These are phyloP conservation scores for Euura saliciscinereae DNA, from an alignment of 1,140 invertebrate species.

Conservation along the genomic window DNA sequence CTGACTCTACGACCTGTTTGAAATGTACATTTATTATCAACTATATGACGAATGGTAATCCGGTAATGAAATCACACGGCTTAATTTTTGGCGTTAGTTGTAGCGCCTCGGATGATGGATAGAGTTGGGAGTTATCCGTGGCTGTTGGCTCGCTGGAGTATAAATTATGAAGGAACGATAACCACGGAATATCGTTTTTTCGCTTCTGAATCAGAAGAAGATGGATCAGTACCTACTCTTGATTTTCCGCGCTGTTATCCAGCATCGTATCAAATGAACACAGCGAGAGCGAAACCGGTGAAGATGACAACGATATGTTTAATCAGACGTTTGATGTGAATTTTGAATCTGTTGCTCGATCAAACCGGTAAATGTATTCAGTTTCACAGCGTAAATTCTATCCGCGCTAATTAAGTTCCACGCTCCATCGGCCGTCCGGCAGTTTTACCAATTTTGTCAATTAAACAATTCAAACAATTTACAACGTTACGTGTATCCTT, in stretches of 20 bases:
- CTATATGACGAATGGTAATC: not conserved
- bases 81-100: not conserved
- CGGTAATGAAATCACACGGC: not conserved
- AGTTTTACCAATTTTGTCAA: not conserved
- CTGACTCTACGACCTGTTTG: no score
- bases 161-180: no score
- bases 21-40: not conserved
- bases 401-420: not conserved
- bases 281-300: not conserved
- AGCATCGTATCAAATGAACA: not conserved
- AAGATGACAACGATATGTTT: not conserved
- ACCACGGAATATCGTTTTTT: not conserved
- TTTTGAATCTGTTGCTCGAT: not conserved
- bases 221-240: not conserved
- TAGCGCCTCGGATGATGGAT: not conserved
- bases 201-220: not conserved
- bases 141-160: not conserved
- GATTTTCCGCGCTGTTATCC: not conserved
- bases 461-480: constrained; percentile 6
- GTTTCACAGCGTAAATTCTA: not conserved
- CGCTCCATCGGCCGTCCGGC: not conserved
- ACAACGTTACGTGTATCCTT: not conserved
- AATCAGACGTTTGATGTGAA: constrained; percentile 1
- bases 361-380: not conserved
- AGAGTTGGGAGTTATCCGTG: not conserved